Base-by-base conservation (phyloP, 2,113 vertebrate species). In the Rhea pennata region DNA sequence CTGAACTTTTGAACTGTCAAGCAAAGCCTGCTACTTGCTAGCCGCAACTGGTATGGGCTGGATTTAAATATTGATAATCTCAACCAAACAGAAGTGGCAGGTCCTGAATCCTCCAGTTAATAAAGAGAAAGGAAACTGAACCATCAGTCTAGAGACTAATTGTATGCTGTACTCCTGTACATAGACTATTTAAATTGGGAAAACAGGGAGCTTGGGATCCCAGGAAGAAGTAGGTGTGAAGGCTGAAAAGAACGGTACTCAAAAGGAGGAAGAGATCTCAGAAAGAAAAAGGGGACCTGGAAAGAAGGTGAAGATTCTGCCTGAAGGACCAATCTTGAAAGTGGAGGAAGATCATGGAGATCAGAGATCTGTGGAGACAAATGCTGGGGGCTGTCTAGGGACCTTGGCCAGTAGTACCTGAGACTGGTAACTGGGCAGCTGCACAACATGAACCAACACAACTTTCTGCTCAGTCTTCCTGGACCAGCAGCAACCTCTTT, bases 361-460 rank as follows among this genome's bases (percentile, higher is more conserved):
- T 64, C 50, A 72, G 22, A 59, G 5, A 51, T 29, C 12, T 0
- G 0, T 66, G 72, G 39, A 92, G 39, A n/a, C 0, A 1, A 73
- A 59, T 61, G 17, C 7, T 40, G 23, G 23, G 22, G 39, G 9
- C 39, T 51, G 16, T 6, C 23, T n/a, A 27, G 15, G 26, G 20
- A 39, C 42, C 51, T 77, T 20, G 17, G 26, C 42, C 17, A 0
- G 1, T 58, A 76, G 20, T 0, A 2, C 12, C 12, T 46, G 12
- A 83, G 26, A 17, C 8, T 44, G 26, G 59, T 84, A 61, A 66
- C 15, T 24, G 16, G 61, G 39, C 22, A 66, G 3, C 29, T 36
- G 54, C 56, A 29, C 42, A 58, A 14, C 48, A 51, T 5, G 12
- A 51, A 76, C 33, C 2, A 1, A n/a, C 0, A 1, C 51, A 36